Conservation (phyloP, 2,113 vertebrate genomes). For the Atherinomorus stipes region DNA sequence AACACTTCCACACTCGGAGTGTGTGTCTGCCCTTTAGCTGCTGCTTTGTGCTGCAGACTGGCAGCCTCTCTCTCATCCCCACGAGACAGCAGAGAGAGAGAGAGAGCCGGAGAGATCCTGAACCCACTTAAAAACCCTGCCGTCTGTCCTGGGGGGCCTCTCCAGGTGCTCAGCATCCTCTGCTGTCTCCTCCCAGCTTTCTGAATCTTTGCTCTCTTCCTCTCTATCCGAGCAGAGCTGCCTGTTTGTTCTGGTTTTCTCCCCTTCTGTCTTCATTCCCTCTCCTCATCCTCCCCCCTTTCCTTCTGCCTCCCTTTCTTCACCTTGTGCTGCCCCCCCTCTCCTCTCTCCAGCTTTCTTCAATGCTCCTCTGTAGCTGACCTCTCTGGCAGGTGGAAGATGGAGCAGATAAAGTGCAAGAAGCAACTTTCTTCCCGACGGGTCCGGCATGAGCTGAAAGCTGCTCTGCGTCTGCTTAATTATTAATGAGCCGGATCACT, state of each 20-base stretch:
- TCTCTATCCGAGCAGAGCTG: slow-evolving; percentile 14
- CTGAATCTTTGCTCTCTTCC: slow-evolving; percentile 1
- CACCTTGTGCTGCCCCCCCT: neutral
- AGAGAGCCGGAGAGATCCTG: neutral
- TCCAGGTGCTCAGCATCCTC: slow-evolving; percentile 54
- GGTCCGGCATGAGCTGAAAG: slow-evolving; percentile 36
- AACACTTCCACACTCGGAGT: neutral
- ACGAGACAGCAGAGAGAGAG: slow-evolving; percentile 15
- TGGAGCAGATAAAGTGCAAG: slow-evolving; percentile 29
- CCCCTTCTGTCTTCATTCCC: neutral
- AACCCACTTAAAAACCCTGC: neutral
- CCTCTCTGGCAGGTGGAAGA: slow-evolving; percentile 50
- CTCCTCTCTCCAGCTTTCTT: slow-evolving; percentile 26
- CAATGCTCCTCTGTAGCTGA: slow-evolving; percentile 32
- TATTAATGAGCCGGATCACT: slow-evolving; percentile 58
- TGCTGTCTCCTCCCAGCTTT: slow-evolving; percentile 8
- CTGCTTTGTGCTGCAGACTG: slow-evolving; percentile 41
- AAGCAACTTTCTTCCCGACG: slow-evolving; percentile 12
- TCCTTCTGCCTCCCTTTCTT: neutral
- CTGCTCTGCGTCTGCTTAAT: slow-evolving; percentile 56
- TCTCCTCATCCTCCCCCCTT: slow-evolving; percentile 8
- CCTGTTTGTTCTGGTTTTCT: neutral
- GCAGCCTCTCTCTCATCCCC: slow-evolving; percentile 26
- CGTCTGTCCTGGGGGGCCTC: slow-evolving; percentile 52
- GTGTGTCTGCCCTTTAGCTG: slow-evolving; percentile 20